Percentiles rank a stretch among this genome's conserved stretches.
These are phyloP conservation scores for Argopecten irradians DNA, from an alignment of 1,140 invertebrate species.

Conservation along the genomic window DNA sequence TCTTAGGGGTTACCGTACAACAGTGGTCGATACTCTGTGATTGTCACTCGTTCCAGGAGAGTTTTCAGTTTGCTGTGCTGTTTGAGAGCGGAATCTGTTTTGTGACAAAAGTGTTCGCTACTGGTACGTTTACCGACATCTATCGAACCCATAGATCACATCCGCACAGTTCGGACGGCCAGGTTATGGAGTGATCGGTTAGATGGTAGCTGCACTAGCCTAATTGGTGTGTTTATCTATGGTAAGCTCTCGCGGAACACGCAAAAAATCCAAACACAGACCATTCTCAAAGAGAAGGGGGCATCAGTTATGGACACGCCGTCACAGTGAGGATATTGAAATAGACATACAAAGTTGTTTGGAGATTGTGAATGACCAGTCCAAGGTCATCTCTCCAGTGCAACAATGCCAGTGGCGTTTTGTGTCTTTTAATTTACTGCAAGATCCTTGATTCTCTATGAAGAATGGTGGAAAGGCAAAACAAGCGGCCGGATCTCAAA, in stretches of 20 bases:
- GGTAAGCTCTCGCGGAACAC: not conserved
- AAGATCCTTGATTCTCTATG: not conserved
- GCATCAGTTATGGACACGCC: not conserved
- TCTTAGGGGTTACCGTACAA: not conserved
- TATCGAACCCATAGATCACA: not conserved
- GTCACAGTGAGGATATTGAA: not conserved
- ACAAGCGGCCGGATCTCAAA: constrained; percentile 6
- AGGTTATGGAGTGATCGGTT: not conserved
- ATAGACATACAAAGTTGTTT: not conserved
- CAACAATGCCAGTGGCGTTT: constrained; percentile 4
- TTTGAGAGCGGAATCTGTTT: constrained; percentile 16
- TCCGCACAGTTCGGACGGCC: not conserved
- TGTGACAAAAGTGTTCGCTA: not conserved
- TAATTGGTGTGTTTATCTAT: not conserved
- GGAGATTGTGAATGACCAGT: not conserved
- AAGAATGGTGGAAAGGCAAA: constrained; percentile 7
- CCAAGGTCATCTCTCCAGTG: not conserved
- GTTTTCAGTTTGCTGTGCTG: constrained; percentile 15
- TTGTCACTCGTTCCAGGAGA: constrained; percentile 1
- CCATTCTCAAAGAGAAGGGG: not conserved
- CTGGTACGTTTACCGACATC: not conserved
- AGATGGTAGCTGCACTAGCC: not conserved
- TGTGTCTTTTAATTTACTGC: not conserved
- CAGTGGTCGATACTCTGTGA: not conserved
- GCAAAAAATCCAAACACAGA: not conserved